Conservation (phyloP, 2,797 vertebrate species). For the Eidolon dupreanum region DNA sequence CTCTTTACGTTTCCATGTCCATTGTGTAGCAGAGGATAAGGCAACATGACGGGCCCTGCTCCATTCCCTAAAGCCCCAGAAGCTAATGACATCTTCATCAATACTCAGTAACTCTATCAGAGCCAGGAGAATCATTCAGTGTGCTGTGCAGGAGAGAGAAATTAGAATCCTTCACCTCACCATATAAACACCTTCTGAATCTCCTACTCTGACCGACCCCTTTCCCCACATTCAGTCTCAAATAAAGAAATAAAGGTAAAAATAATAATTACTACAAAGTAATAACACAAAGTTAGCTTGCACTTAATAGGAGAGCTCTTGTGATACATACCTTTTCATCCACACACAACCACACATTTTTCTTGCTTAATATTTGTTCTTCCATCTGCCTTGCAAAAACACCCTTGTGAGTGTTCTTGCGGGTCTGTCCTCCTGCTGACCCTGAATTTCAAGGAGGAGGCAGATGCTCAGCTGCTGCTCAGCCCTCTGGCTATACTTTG, state of each 20-base stretch:
- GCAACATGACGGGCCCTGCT: fast-evolving
- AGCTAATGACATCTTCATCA: background rate
- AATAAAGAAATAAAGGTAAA: background rate
- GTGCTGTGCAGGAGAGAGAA: background rate
- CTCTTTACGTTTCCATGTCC: background rate
- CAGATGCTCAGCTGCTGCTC: constrained; percentile 65
- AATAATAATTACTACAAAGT: background rate
- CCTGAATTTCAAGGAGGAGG: constrained; percentile 74
- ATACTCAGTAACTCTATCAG: background rate
- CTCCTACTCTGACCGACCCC: background rate
- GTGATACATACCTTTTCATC: background rate
- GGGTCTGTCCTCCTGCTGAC: constrained; percentile 78
- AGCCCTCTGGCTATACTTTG: constrained; percentile 80
- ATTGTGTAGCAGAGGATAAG: background rate
- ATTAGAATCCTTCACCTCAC: background rate
- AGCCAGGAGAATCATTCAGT: background rate
- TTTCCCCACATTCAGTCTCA: background rate
- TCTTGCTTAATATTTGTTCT: constrained; percentile 2
- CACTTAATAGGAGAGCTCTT: background rate
- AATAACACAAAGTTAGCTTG: background rate
- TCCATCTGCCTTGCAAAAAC: constrained; percentile 52
- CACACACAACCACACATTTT: background rate
- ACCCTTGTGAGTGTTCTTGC: constrained; percentile 1
- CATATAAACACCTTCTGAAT: background rate
- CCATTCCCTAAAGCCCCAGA: background rate